A percentile compares a stretch with the other conserved stretches of the same genome.
Evolutionary conservation across 2,113 vertebrate genomes (phyloP).

Genomic region (Poicephalus meyeri): DNA sequence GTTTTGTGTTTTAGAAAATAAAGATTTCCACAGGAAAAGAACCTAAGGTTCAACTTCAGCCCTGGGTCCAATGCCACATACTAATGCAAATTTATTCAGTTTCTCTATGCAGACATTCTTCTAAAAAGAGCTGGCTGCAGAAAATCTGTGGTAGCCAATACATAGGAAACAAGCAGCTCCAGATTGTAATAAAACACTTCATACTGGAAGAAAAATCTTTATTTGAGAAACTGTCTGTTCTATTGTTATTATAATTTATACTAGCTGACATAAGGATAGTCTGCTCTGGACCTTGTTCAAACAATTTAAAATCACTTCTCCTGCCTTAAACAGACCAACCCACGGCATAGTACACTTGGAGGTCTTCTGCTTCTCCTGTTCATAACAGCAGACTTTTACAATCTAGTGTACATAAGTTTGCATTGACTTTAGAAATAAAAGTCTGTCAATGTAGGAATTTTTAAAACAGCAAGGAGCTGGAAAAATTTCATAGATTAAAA

Average conservation of each 20-base stretch:
- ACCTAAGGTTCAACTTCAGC: neutral
- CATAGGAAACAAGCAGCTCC: neutral
- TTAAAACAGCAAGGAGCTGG: neutral
- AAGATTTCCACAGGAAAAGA: neutral
- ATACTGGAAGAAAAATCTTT: neutral
- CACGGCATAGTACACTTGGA: neutral
- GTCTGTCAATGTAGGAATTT: neutral
- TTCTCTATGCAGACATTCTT: neutral
- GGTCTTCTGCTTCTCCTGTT: neutral
- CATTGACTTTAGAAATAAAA: neutral
- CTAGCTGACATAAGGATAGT: neutral
- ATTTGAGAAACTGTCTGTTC: neutral
- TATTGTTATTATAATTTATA: constrained; percentile 21
- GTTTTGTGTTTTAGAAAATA: neutral
- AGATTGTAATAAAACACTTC: neutral
- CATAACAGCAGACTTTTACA: neutral
- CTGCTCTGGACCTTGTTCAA: neutral
- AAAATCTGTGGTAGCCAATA: neutral
- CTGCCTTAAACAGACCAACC: constrained; percentile 17
- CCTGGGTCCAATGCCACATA: neutral
- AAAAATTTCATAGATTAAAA: neutral
- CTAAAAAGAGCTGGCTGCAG: neutral
- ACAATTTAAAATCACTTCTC: constrained; percentile 36
- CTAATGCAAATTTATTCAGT: neutral
- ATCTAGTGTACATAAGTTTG: neutral